Evolutionary conservation across 2,797 vertebrate species (phyloP).

Genomic region (Micrastur ruficollis): DNA sequence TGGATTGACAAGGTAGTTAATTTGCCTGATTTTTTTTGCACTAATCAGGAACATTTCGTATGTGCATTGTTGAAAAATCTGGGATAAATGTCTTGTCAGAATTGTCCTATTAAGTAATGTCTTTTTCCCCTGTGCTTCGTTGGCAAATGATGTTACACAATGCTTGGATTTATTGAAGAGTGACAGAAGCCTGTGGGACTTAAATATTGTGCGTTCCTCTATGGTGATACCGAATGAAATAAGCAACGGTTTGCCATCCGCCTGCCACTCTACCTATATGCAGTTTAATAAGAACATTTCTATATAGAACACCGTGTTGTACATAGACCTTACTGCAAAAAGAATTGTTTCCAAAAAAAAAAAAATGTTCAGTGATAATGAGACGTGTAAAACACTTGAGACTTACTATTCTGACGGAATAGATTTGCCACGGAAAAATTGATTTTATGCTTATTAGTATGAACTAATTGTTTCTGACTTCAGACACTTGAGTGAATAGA

Average conservation of each 20-base stretch:
- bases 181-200: constrained; percentile 73
- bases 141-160: constrained; percentile 73
- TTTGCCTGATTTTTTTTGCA: constrained; percentile 72
- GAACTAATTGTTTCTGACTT: constrained; percentile 54
- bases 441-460: constrained; percentile 53
- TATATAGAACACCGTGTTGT: constrained; percentile 45
- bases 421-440: constrained; percentile 47
- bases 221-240: constrained; percentile 60
- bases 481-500: constrained; percentile 20
- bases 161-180: constrained; percentile 76
- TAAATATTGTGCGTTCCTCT: constrained; percentile 58
- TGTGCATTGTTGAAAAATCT: constrained; percentile 74
- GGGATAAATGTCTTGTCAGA: constrained; percentile 76
- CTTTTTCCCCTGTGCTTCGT: constrained; percentile 71
- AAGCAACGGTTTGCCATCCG: constrained; percentile 54
- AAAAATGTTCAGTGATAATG: constrained; percentile 40
- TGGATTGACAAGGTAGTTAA: constrained; percentile 78
- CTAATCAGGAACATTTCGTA: constrained; percentile 74
- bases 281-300: constrained; percentile 45
- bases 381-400: constrained; percentile 58
- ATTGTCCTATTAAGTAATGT: constrained; percentile 78
- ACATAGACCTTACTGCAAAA: constrained; percentile 56
- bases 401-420: constrained; percentile 50
- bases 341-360: constrained; percentile 52
- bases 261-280: constrained; percentile 29